A percentile compares a stretch with the other conserved stretches of the same genome.
Conservation (phyloP, 1,140 invertebrate species). For the Conus ventricosus region DNA sequence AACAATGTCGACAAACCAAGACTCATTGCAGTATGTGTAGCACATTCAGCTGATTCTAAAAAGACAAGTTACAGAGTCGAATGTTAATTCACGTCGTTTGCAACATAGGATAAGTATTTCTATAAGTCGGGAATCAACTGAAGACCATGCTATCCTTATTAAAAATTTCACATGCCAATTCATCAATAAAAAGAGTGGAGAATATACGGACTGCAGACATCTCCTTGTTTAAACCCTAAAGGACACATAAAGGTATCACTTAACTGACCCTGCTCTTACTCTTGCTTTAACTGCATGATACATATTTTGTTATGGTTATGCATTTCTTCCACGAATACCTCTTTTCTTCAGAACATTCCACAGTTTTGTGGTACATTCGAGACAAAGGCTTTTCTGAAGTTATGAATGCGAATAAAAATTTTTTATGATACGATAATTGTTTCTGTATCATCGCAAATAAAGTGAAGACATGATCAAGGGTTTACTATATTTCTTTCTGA, state of each 20-base stretch:
- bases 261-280: neutral
- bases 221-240: neutral
- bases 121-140: too few relatives aligned
- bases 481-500: too few relatives aligned
- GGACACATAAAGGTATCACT: neutral
- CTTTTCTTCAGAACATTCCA: slow-evolving; percentile 8
- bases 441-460: too few relatives aligned
- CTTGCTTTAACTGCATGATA: neutral
- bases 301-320: neutral
- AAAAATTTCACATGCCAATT: neutral
- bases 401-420: neutral
- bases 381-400: neutral
- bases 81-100: too few relatives aligned
- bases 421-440: too few relatives aligned
- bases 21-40: too few relatives aligned
- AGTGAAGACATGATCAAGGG: too few relatives aligned
- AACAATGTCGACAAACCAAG: too few relatives aligned
- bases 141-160: neutral
- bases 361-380: neutral
- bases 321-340: neutral
- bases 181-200: neutral
- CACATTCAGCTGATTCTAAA: too few relatives aligned
- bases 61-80: too few relatives aligned
- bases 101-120: too few relatives aligned
- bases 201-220: neutral